Evolutionary conservation across 2,113 vertebrate species (phyloP).

Genomic region (Lepus timidus): DNA sequence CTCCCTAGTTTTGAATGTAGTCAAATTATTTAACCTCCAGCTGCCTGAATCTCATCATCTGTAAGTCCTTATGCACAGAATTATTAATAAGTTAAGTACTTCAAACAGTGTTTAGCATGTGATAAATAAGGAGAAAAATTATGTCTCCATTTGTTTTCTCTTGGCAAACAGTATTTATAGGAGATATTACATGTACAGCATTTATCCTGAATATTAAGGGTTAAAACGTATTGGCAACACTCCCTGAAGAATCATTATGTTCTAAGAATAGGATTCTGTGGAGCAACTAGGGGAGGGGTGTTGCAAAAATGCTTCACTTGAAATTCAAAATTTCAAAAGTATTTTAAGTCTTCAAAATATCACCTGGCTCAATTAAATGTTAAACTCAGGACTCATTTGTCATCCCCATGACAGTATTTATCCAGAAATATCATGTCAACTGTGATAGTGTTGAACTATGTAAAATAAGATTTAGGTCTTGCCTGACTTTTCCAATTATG

Average conservation of each 20-base stretch:
- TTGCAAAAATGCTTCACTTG: background rate
- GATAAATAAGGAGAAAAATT: background rate
- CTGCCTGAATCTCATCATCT: background rate
- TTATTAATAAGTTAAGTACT: background rate
- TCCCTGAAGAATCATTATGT: conserved; percentile 25
- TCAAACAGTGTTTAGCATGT: background rate
- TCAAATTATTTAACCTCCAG: background rate
- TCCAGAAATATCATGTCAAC: background rate
- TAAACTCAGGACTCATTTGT: conserved; percentile 41
- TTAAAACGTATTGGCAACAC: background rate
- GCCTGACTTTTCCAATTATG: conserved; percentile 36
- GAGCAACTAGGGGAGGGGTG: background rate
- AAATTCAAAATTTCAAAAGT: background rate
- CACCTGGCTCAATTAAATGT: conserved; percentile 40
- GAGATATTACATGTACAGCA: background rate
- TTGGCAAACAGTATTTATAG: conserved; percentile 18
- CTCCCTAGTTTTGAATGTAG: background rate
- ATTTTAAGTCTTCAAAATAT: conserved; percentile 39
- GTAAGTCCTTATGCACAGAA: background rate
- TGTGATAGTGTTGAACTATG: background rate
- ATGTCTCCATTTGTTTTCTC: conserved; percentile 19
- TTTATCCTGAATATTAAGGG: background rate
- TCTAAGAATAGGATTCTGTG: background rate
- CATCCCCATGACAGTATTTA: background rate
- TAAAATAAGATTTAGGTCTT: conserved; percentile 37